These are phyloP conservation scores for Trachelus troglodyta DNA, from an alignment of 2,888 invertebrate genomes.

Conservation along the genomic window DNA sequence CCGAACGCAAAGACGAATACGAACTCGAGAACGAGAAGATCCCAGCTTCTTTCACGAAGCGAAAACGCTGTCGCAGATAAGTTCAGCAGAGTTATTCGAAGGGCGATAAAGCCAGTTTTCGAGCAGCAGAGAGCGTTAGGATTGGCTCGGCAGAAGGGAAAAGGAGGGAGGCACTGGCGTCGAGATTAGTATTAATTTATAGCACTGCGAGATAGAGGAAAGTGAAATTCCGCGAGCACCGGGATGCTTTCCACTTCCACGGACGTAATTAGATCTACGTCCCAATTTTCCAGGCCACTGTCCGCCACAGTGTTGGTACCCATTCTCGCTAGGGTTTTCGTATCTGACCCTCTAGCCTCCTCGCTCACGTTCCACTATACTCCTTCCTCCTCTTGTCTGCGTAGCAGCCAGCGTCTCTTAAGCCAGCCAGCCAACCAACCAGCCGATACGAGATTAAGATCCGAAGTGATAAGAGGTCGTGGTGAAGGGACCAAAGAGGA, in stretches of 20 bases:
- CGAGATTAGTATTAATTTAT: constrained; percentile 53
- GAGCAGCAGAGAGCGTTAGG: not conserved
- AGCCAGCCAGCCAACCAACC: not conserved
- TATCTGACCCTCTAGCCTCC: not conserved
- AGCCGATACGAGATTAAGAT: constrained; percentile 19
- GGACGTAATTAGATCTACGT: constrained; percentile 22
- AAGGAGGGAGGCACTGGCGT: constrained; percentile 25
- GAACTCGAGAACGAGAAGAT: constrained; percentile 3
- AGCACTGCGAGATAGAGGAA: constrained; percentile 44
- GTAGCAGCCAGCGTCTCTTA: not conserved
- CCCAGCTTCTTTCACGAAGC: constrained; percentile 7
- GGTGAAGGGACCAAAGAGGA: not conserved
- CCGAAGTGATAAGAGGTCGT: constrained; percentile 19
- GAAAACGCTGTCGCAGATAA: constrained; percentile 13
- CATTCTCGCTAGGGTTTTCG: not conserved
- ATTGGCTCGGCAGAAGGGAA: constrained; percentile 27
- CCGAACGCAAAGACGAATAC: no score
- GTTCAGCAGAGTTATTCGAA: constrained; percentile 42
- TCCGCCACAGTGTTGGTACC: constrained; percentile 5
- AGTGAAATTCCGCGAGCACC: constrained; percentile 22
- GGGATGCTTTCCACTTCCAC: constrained; percentile 20
- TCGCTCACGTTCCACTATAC: not conserved
- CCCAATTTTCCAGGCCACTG: constrained; percentile 23
- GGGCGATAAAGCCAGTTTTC: constrained; percentile 46
- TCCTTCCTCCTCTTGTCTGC: not conserved